Base-by-base conservation (phyloP, 2,797 vertebrate species). In the Eptatretus atami region DNA sequence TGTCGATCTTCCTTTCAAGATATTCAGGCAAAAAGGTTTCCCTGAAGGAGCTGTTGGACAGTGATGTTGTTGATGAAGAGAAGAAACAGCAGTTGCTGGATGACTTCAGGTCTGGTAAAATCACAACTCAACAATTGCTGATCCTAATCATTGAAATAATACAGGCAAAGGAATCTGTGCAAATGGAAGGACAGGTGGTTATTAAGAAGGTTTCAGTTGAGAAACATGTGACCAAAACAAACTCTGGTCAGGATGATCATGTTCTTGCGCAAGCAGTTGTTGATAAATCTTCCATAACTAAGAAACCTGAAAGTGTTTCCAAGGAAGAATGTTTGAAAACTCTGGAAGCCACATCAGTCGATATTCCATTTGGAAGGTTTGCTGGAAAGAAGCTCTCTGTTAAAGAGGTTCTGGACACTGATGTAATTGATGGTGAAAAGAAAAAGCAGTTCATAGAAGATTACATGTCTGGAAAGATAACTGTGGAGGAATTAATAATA, bases 311-410 rank as follows among this genome's bases (percentile, higher is more conserved):
- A n/a, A n/a, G n/a, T n/a, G 10, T 25, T 61, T 25, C 57, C 24
- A 25, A 61, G 57, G 57, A 61, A 61, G 57, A 61, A 10, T n/a
- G n/a, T n/a, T 61, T 61, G 24, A 25, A 61, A n/a, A 61, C 57
- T 61, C 24, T 61, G 57, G 24, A 9, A 25, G 10, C 15, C n/a
- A 61, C 57, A 61, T n/a, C 57, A n/a, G 24, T 61, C 12, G 57
- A 61, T 61, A n/a, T 61, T n/a, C 57, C 57, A 61, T n/a, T 61
- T 11, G 57, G 57, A 61, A 61, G 24, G 57, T 61, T 61, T 61
- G 57, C 57, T 61, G 57, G 57, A 25, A 61, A 61, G 12, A 61
- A 61, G 57, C n/a, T 61, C 15, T 61, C 57, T 10, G n/a, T 61
- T 61, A 10, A 61, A 25, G 57, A 61, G 57, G 24, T 61, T 12